phyloP scores from a whole-genome alignment of 2,797 vertebrate genomes.

The Myotis myotis region DNA sequence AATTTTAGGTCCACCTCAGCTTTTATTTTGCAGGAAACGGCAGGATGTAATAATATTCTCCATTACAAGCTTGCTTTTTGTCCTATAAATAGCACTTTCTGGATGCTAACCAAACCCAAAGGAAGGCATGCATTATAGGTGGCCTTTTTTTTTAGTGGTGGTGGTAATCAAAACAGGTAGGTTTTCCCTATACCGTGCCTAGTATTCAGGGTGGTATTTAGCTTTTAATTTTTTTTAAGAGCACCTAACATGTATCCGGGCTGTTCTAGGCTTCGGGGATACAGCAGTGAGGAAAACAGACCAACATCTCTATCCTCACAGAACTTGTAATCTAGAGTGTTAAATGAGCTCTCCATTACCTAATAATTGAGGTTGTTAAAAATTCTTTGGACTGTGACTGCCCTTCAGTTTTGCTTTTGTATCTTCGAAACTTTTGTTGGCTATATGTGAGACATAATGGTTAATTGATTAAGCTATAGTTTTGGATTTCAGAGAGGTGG shows the following conservation, averaged over 20 bases:
- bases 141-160: background rate
- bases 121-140: background rate
- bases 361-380: background rate
- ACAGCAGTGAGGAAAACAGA: background rate
- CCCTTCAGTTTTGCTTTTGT: conserved; percentile 8
- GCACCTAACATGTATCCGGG: background rate
- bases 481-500: conserved; percentile 26
- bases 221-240: background rate
- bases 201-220: background rate
- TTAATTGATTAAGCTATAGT: conserved; percentile 16
- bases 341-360: background rate
- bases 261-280: background rate
- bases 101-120: background rate
- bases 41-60: background rate
- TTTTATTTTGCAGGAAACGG: conserved; percentile 53
- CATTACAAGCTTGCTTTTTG: background rate
- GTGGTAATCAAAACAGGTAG: background rate
- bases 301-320: background rate
- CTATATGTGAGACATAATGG: background rate
- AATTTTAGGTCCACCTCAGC: conserved; percentile 4
- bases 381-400: background rate
- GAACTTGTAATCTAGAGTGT: background rate
- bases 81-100: background rate
- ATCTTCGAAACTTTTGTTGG: background rate
- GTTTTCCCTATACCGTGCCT: background rate